Evolutionary conservation across 1,140 invertebrate species (phyloP).

Genomic region (Akabosia matsudoensis): DNA sequence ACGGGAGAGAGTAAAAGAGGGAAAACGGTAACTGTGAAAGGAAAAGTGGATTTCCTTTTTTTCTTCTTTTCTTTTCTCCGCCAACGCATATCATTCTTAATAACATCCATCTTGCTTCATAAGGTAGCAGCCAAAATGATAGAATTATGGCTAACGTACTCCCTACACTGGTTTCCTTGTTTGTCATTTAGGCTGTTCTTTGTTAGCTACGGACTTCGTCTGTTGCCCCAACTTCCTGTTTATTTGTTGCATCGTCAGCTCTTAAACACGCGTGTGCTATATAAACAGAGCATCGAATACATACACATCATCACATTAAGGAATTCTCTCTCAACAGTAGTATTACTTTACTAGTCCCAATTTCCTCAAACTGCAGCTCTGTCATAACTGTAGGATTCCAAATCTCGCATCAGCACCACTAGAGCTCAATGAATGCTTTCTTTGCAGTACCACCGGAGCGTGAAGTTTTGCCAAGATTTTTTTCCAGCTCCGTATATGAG

Average conservation of each 20-base stretch:
- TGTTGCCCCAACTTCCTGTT: background rate
- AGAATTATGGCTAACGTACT: background rate
- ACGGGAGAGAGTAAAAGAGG: background rate
- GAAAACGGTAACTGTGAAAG: background rate
- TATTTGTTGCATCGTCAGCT: slow-evolving; percentile 14
- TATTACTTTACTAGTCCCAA: no score
- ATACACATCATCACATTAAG: background rate
- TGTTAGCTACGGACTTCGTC: background rate
- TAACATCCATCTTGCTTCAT: background rate
- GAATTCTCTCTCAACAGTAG: no score
- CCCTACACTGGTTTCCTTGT: background rate
- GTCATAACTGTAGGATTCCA: no score
- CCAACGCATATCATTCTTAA: background rate
- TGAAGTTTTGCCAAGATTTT: no score
- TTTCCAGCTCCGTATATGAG: no score
- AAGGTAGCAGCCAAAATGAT: background rate
- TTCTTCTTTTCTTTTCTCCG: background rate
- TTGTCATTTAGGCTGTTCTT: background rate
- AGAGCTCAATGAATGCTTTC: no score
- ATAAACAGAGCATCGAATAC: background rate
- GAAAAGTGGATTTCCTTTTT: background rate
- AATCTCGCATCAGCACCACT: no score
- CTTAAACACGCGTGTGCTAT: background rate
- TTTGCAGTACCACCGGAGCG: no score
- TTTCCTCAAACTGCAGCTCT: no score